These are phyloP conservation scores for Alitta virens DNA, from an alignment of 2,888 invertebrate genomes.

Conservation along the genomic window DNA sequence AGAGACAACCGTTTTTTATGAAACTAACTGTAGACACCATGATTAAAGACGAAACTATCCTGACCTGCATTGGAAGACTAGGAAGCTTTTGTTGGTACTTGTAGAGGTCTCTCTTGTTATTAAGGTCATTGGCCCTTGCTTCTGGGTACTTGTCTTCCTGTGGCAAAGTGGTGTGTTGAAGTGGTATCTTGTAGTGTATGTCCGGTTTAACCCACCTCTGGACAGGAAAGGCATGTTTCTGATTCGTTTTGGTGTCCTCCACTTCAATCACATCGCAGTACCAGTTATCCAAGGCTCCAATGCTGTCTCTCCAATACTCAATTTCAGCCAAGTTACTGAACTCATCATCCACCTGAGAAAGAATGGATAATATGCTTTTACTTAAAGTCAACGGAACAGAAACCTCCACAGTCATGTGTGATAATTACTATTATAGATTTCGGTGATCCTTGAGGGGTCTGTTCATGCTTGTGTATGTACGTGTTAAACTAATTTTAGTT, in stretches of 20 bases:
- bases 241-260: conserved; percentile 35
- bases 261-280: conserved; percentile 49
- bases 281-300: conserved; percentile 55
- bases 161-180: conserved; percentile 56
- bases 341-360: no score
- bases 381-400: no score
- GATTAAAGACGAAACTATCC: no score
- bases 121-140: conserved; percentile 51
- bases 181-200: conserved; percentile 47
- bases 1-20: no score
- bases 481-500: no score
- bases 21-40: no score
- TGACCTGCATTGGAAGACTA: conserved; percentile 32
- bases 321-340: conserved; percentile 36
- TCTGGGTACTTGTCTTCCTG: conserved; percentile 52
- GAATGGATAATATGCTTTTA: no score
- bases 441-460: no score
- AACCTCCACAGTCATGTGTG: no score
- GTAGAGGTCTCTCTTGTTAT: conserved; percentile 43
- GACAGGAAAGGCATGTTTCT: conserved; percentile 52
- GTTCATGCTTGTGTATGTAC: no score
- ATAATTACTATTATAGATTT: no score
- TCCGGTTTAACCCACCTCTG: conserved; percentile 56
- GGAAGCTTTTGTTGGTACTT: conserved; percentile 29
- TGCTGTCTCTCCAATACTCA: conserved; percentile 55